Base-by-base conservation (phyloP, 2,797 vertebrate species). In the Sciurus carolinensis region DNA sequence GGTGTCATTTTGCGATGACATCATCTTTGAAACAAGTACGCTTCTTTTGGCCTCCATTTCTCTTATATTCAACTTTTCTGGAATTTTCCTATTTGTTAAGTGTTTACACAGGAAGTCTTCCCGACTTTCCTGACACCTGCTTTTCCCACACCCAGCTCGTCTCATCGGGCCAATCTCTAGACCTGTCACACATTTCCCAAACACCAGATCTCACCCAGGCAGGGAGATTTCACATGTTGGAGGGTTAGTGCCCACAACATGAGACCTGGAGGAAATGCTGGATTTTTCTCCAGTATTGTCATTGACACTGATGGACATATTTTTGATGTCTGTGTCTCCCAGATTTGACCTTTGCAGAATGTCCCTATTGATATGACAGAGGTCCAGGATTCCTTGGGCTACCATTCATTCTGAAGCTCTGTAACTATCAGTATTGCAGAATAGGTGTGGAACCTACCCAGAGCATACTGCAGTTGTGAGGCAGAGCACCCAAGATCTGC, bases 1-100 rank as follows among this genome's bases (percentile, higher is more conserved):
- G 39, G 30, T 10, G 30, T 17, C 47, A 28, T 10, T 33, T 17
- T 39, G 7, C 75, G 26, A 44, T 10, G 77, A 1, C 5, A 14
- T 10, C 10, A 7, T 36, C 50, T 57, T 36, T 42, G 14, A 33
- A 5, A 20, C 1, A 52, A 0, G 0, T 4, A 39, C 20, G 3
- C 4, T 4, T 28, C n/a, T 64, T 64, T 59, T 3, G 18, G 54
- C 7, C 72, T 33, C 11, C 1, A 1, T 1, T 5, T 24, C 5
- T 54, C 24, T 54, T 44, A 12, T 5, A 1, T 36, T 7, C 0
- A 1, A 6, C 13, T 33, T 22, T 11, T 52, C 8, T 12, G 5
- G n/a, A 77, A 1, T 57, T 57, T 57, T 2, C 54, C 5, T 57
- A 57, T 57, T 57, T 8, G 17, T 57, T 57, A 57, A 18, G 18